Conservation (phyloP, 2,888 invertebrate genomes). For the Cremastinae sp. region DNA sequence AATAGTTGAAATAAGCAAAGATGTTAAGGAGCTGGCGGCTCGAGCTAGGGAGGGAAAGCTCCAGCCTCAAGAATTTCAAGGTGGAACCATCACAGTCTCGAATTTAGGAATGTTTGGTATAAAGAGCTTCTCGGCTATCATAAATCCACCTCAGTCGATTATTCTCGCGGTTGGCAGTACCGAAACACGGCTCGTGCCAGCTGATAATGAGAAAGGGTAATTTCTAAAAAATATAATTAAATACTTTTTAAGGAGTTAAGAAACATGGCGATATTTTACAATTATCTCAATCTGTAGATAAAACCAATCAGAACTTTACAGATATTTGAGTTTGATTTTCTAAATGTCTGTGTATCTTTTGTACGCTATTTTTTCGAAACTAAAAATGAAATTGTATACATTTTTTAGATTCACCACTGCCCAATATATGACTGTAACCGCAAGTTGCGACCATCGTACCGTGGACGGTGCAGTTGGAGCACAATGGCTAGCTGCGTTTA, state of each 20-base stretch:
- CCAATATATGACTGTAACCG: conserved; percentile 92
- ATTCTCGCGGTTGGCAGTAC: conserved; percentile 95
- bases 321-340: too few relatives aligned
- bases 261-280: too few relatives aligned
- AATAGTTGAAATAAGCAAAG: conserved; percentile 89
- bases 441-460: conserved; percentile 98
- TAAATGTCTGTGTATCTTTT: neutral
- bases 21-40: conserved; percentile 89
- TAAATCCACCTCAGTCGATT: conserved; percentile 97
- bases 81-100: conserved; percentile 96
- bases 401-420: conserved; percentile 86
- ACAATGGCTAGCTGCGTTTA: conserved; percentile 95
- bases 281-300: too few relatives aligned
- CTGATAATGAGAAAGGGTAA: conserved; percentile 90
- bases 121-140: conserved; percentile 94
- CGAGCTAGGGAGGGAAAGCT: conserved; percentile 95
- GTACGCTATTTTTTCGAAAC: too few relatives aligned
- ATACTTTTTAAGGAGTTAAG: too few relatives aligned
- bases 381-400: conserved; percentile 9
- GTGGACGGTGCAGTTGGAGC: conserved; percentile 99
- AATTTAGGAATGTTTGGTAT: conserved; percentile 97
- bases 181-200: conserved; percentile 87
- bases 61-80: conserved; percentile 97
- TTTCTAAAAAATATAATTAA: too few relatives aligned
- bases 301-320: too few relatives aligned